Percentiles rank a stretch among this genome's conserved stretches.
phyloP scores from a whole-genome alignment of 2,888 invertebrate species.

The Chymomyza fuscimana region DNA sequence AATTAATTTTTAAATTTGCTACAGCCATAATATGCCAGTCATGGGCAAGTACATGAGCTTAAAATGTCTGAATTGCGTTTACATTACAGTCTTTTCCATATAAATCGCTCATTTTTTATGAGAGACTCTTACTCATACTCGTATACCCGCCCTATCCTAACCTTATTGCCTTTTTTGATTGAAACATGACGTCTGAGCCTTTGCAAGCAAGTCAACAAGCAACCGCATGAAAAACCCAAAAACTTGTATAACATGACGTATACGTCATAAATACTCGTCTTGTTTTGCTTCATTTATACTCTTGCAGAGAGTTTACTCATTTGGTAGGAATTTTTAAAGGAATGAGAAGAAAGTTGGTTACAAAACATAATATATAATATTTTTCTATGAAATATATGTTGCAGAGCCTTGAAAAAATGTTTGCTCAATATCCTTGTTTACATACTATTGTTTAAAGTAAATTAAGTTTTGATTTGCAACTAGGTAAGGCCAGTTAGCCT shows the following conservation, averaged over 20 bases:
- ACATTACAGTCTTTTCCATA: conserved; percentile 13
- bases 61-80: conserved; percentile 13
- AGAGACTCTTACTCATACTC: not conserved
- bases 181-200: conserved; percentile 44
- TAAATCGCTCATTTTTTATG: conserved; percentile 15
- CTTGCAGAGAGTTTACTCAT: conserved; percentile 11
- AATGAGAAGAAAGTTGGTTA: conserved; percentile 10
- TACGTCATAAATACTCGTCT: conserved; percentile 35
- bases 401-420: no score
- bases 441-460: no score
- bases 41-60: conserved; percentile 18
- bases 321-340: not conserved
- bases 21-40: not conserved
- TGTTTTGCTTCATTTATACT: not conserved
- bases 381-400: no score
- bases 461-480: no score
- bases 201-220: conserved; percentile 44
- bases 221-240: conserved; percentile 29
- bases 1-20: not conserved
- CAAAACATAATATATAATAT: no score
- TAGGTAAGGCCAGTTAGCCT: no score
- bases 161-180: conserved; percentile 21
- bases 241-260: conserved; percentile 51
- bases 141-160: not conserved
- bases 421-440: no score